A percentile compares a stretch with the other conserved stretches of the same genome.
These are phyloP conservation scores for Bufo gargarizans DNA, from an alignment of 2,113 vertebrate genomes.

Conservation along the genomic window DNA sequence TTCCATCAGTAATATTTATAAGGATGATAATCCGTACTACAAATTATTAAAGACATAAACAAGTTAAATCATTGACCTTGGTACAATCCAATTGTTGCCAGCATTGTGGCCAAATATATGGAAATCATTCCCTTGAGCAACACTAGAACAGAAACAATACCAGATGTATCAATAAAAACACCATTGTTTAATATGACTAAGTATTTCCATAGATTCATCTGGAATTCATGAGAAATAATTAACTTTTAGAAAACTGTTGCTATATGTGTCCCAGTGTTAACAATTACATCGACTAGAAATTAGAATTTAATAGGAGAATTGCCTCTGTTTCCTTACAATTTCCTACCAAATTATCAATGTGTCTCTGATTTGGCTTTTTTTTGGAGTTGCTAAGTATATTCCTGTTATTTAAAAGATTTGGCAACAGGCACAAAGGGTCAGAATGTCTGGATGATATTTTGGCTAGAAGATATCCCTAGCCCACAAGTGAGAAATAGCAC, in stretches of 20 bases:
- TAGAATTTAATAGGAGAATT: background rate
- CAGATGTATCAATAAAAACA: constrained; percentile 56
- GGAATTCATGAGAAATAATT: constrained; percentile 33
- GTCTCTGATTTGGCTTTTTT: constrained; percentile 23
- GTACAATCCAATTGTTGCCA: background rate
- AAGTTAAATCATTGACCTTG: background rate
- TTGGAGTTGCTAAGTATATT: constrained; percentile 10
- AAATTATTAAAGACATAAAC: constrained; percentile 21
- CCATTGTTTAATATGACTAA: constrained; percentile 41
- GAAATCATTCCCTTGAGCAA: constrained; percentile 30
- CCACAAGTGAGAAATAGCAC: constrained; percentile 51
- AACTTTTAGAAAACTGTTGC: background rate
- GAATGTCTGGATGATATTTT: constrained; percentile 45
- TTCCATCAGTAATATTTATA: background rate
- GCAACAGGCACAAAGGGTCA: constrained; percentile 32
- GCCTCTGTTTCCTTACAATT: background rate
- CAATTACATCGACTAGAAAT: constrained; percentile 11
- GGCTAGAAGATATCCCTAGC: constrained; percentile 39
- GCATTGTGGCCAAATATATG: background rate
- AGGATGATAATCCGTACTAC: background rate
- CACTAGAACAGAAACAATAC: constrained; percentile 36
- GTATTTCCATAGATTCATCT: constrained; percentile 54
- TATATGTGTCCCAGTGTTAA: constrained; percentile 9
- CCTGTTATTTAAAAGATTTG: constrained; percentile 29
- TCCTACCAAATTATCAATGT: background rate